Evolutionary conservation across 2,113 vertebrate species (phyloP).

Genomic region (Myiopsitta monachus): DNA sequence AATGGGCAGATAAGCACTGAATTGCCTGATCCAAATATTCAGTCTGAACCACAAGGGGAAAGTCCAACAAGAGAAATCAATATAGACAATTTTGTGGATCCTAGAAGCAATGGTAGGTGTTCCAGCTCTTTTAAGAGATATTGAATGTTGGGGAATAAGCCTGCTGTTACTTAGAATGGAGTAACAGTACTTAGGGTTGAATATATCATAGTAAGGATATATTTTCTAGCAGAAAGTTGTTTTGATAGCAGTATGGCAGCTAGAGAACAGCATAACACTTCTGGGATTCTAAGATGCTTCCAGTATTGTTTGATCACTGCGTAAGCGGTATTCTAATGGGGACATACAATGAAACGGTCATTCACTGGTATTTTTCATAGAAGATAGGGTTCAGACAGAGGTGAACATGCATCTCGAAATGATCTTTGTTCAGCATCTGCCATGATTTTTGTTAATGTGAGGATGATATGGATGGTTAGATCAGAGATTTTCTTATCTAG

Average conservation of each 20-base stretch:
- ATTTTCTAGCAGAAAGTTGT: neutral
- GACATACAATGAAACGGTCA: neutral
- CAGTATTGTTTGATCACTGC: neutral
- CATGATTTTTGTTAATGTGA: neutral
- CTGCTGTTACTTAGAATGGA: neutral
- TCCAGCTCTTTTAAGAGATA: neutral
- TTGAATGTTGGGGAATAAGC: neutral
- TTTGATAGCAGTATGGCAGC: neutral
- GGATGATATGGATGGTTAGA: neutral
- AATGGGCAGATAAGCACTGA: constrained; percentile 67
- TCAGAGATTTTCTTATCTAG: neutral
- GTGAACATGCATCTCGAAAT: neutral
- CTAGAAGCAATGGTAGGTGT: constrained; percentile 52
- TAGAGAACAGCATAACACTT: neutral
- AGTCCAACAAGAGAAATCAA: constrained; percentile 66
- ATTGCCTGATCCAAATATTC: constrained; percentile 53
- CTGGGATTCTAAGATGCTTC: neutral
- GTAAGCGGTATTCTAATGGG: neutral
- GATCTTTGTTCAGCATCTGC: neutral
- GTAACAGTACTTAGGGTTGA: neutral
- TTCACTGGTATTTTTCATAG: neutral
- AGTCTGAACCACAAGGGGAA: constrained; percentile 51
- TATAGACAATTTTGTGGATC: constrained; percentile 38
- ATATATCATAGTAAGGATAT: too few relatives aligned
- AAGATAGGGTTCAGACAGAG: neutral